A percentile compares a stretch with the other conserved stretches of the same genome.
These are phyloP conservation scores for Crenichthys baileyi DNA, from an alignment of 2,797 vertebrate species.

Conservation along the genomic window DNA sequence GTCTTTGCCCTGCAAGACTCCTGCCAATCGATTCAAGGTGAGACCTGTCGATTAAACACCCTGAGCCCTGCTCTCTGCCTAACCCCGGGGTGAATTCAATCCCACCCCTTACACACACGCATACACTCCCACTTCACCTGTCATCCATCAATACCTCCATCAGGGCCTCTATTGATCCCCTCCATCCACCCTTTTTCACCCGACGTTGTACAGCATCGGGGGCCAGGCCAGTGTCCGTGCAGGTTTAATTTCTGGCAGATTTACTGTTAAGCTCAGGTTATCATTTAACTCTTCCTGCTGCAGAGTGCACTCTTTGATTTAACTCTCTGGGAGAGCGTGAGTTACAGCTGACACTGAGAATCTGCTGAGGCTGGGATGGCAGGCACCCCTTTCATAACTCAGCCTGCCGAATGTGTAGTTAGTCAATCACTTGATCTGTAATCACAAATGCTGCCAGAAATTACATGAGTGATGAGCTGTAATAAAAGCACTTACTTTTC, in stretches of 20 bases:
- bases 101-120: conserved; percentile 43
- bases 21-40: conserved; percentile 79
- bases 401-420: conserved; percentile 91
- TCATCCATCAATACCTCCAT: conserved; percentile 80
- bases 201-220: conserved; percentile 61
- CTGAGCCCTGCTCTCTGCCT: conserved; percentile 76
- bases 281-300: conserved; percentile 83
- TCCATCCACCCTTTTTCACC: conserved; percentile 67
- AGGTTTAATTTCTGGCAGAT: conserved; percentile 83
- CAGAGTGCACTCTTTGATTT: conserved; percentile 78
- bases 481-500: conserved; percentile 91
- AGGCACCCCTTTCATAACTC: conserved; percentile 89
- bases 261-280: conserved; percentile 81
- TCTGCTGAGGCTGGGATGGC: conserved; percentile 76
- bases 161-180: conserved; percentile 73
- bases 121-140: conserved; percentile 66
- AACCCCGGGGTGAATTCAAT: conserved; percentile 72
- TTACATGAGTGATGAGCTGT: conserved; percentile 93
- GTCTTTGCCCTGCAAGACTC: conserved; percentile 67
- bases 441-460: conserved; percentile 96
- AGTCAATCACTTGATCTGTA: conserved; percentile 99
- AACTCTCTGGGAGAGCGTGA: conserved; percentile 74
- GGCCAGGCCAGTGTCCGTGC: conserved; percentile 42
- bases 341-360: conserved; percentile 80
- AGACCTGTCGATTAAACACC: conserved; percentile 82